Evolutionary conservation across 2,797 vertebrate genomes (phyloP), one percentile per base, ranked within the genome.

Genomic region (Platyrinchus mystaceus): DNA sequence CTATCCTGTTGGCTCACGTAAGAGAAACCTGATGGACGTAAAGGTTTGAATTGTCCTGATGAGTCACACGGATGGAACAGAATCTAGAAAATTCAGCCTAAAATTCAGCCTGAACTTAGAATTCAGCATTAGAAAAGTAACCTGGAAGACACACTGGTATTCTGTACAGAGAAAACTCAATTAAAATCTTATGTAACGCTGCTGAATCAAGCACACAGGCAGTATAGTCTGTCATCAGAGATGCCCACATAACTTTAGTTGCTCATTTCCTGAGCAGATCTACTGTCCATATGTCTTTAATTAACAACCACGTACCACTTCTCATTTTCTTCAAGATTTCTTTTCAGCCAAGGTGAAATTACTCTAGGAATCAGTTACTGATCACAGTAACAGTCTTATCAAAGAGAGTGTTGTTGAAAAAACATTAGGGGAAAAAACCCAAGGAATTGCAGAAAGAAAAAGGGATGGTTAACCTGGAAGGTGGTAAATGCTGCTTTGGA

Each of bases 21-120:
- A 74, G 14, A 75, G 14, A 63, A 27, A 69, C 30, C 28, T 16
- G 20, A 63, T 9, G 28, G 69, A 34, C 0, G 0, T 10, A 23
- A 77, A 68, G 26, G 34, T 89, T 37, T 46, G 41, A 87, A 49
- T 17, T 12, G 14, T 32, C 41, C 49, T 34, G 28, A 68, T 32
- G 16, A 76, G 28, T 47, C 28, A 34, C 4, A 3, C 2, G 16
- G 49, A 50, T 22, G 12, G 21, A 20, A 47, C 20, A 16, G 16
- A 44, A 71, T 18, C 32, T 22, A 64, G 26, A 71, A 66, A 84
- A 53, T 55, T 66, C 64, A 77, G 23, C 5, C 14, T 71, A 39
- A 84, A 92, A 84, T 9, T 37, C 60, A 41, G n/a, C 23, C 44
- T 41, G 43, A 81, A 67, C 59, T 77, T 23, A 71, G 28, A 68